A percentile compares a stretch with the other conserved stretches of the same genome.
Evolutionary conservation across 1,140 invertebrate species (phyloP).

Genomic region (Lepidotrigona ventralis): DNA sequence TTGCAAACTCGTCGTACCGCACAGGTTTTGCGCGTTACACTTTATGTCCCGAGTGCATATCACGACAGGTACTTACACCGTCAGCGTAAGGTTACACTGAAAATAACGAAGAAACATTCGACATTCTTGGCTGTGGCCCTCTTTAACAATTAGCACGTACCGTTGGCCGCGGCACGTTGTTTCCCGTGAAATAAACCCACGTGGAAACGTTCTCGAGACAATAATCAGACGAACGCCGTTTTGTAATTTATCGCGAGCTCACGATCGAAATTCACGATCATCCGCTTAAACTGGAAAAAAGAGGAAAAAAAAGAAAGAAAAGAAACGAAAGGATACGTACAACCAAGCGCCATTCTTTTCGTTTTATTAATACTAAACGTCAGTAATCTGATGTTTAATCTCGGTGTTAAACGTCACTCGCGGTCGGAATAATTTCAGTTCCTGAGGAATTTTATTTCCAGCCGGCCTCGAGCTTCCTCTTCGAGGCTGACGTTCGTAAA

Average conservation of each 20-base stretch:
- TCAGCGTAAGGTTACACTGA: conserved; percentile 46
- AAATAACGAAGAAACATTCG: conserved; percentile 53
- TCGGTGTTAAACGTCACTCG: not conserved
- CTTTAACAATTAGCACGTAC: conserved; percentile 52
- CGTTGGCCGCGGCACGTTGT: conserved; percentile 23
- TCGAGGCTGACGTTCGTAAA: not conserved
- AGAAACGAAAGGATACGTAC: not conserved
- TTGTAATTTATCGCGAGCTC: not conserved
- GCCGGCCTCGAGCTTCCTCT: not conserved
- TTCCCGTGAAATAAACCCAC: conserved; percentile 32
- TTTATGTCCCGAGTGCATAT: conserved; percentile 47
- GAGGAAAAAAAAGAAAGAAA: not conserved
- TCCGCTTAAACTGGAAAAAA: not conserved
- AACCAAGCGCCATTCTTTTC: not conserved
- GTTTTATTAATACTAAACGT: not conserved
- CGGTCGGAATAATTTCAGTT: not conserved
- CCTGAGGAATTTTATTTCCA: conserved; percentile 21
- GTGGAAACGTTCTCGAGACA: not conserved
- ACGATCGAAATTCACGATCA: not conserved
- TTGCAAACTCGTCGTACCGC: conserved; percentile 53
- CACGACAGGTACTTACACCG: conserved; percentile 45
- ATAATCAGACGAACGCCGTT: conserved; percentile 25
- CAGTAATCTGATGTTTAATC: not conserved
- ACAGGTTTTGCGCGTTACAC: conserved; percentile 59
- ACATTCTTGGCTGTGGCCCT: conserved; percentile 12